These are phyloP conservation scores for Carpatolechia fugitivella DNA, from an alignment of 2,888 invertebrate species.

Conservation along the genomic window DNA sequence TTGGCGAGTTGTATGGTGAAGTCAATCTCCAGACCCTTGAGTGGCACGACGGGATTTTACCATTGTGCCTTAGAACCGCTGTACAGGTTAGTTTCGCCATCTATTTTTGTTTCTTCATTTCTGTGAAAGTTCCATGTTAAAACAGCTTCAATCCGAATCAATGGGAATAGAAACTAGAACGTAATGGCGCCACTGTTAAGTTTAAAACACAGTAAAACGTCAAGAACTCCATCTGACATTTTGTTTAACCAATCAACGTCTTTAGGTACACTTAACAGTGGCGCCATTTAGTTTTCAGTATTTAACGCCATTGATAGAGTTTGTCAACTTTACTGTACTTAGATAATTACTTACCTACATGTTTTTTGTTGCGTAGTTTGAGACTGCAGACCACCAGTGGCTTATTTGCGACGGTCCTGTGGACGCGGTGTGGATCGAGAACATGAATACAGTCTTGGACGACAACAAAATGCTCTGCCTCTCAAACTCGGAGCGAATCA, in stretches of 20 bases:
- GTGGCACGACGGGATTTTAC: slow-evolving; percentile 94
- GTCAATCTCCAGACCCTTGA: slow-evolving; percentile 91
- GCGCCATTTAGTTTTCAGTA: no score
- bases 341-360: neutral
- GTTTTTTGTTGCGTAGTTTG: slow-evolving; percentile 40
- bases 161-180: no score
- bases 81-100: slow-evolving; percentile 62
- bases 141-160: no score
- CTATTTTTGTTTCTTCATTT: no score
- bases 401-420: slow-evolving; percentile 95
- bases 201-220: no score
- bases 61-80: slow-evolving; percentile 64
- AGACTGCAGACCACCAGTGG: slow-evolving; percentile 90
- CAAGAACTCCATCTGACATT: no score
- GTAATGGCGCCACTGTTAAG: no score
- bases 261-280: no score
- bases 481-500: slow-evolving; percentile 94
- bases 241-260: no score
- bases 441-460: slow-evolving; percentile 94
- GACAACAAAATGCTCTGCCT: slow-evolving; percentile 96
- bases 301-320: no score
- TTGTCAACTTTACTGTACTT: no score
- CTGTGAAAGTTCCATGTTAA: no score
- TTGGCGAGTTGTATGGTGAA: slow-evolving; percentile 94
- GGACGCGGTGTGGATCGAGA: slow-evolving; percentile 96